A percentile compares a stretch with the other conserved stretches of the same genome.
Evolutionary conservation across 2,797 vertebrate species (phyloP).

Genomic region (Pteropus rufus): DNA sequence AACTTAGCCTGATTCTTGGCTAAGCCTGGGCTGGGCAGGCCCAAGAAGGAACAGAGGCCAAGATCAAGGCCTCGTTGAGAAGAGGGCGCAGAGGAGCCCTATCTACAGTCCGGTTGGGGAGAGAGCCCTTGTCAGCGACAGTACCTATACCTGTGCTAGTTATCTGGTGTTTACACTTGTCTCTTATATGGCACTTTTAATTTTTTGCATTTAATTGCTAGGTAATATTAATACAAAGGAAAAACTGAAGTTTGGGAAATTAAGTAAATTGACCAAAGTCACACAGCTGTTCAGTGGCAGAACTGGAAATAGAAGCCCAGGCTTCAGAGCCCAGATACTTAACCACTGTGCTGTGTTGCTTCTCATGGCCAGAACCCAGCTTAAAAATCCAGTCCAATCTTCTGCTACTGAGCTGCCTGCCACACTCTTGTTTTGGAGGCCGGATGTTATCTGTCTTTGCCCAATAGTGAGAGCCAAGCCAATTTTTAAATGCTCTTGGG

Average conservation of each 20-base stretch:
- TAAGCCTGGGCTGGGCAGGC: neutral
- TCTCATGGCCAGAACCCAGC: neutral
- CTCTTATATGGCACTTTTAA: neutral
- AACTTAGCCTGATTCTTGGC: neutral
- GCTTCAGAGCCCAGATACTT: neutral
- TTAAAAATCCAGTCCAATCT: neutral
- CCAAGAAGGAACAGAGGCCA: neutral
- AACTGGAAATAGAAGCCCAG: neutral
- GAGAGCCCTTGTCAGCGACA: neutral
- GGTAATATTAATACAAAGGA: neutral
- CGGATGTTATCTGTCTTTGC: neutral
- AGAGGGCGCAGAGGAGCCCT: neutral
- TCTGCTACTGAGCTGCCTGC: neutral
- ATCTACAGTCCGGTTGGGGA: neutral
- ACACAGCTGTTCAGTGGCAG: neutral
- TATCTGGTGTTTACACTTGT: neutral
- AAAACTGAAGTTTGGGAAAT: neutral
- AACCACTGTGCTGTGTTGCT: rapidly evolving
- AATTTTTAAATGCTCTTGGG: neutral
- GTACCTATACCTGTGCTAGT: neutral
- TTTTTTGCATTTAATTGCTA: neutral
- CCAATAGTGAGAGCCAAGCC: neutral
- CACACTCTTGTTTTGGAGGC: neutral
- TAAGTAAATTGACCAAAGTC: neutral
- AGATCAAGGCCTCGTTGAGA: neutral